Base-by-base conservation (phyloP, 1,140 invertebrate species). In the Psix sp. region DNA sequence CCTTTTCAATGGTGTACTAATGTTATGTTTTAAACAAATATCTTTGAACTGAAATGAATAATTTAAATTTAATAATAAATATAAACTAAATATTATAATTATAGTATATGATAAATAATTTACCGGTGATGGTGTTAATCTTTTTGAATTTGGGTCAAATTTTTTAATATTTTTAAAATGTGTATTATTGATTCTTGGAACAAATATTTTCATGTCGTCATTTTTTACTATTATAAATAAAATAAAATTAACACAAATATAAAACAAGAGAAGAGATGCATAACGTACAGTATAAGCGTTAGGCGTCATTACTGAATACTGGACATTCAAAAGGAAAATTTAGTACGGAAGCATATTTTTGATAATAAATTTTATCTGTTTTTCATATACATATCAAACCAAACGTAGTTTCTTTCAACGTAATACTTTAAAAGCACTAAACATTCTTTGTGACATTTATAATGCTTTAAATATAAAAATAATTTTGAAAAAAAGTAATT, bases 1-100 rank as follows among this genome's bases (percentile, higher is more conserved):
- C 36, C 70, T 83, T 16, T 26, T 49, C 13, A 85, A 56, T 17
- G 48, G 52, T 15, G 78, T 79, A 9, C 29, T 84, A 26, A 83
- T 51, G 45, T 85, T 84, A 42, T 87, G 81, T 51, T 83, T 84
- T 0, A 18, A 18, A 26, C 86, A 87, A 35, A 74, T 78, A 38
- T 73, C 63, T 56, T 24, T 3, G 46, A 76, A 60, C 52, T 70
- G 51, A 31, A 48, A 59, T 10, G 24, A 6, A 11, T 3, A 33
- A 33, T 10, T 17, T 5, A 11, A 18, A 18, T 1, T 13, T 39
- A 26, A 21, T 10, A 35, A 10, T 17, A 48, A 9, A 16, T n/a
- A 14, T 7, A 18, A 18, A 48, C 1, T 18, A 31, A 26, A 1
- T 33, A 33, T 11, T 3, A 33, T 33, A 33, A 4, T 6, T 7